Base-by-base conservation (phyloP, 2,888 invertebrate genomes). In the Amiota minor region DNA sequence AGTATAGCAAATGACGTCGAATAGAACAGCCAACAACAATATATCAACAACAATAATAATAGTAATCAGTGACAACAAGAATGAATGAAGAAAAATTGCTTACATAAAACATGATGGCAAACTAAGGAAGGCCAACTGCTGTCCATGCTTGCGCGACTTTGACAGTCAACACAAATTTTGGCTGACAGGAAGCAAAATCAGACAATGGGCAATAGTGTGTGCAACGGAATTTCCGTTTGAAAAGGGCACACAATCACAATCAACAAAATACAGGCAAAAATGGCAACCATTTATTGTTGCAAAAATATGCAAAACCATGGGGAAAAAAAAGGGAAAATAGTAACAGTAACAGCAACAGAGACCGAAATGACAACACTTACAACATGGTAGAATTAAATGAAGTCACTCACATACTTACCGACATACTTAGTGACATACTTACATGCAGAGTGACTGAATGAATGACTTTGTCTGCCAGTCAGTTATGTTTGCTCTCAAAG, bases 1-100 rank as follows among this genome's bases (percentile, higher is more conserved):
- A 80, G 76, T 56, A 23, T 78, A 77, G 59, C 75, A 72, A 69
- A 72, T 69, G 70, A 70, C 46, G 56, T 45, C 53, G 45, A 73
- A 23, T 23, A 23, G 75, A 49, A n/a, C 55, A 67, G 23, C 59
- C 46, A 53, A 68, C 59, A n/a, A 56, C 67, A 35, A 56, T 55
- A 18, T 23, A 69, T 16, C 18, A 69, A 53, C 53, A 74, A 65
- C 68, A 70, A 53, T 50, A 67, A 47, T 56, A 46, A 49, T 23
- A 71, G 11, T 18, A 53, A 47, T 53, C 10, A 75, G 64, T n/a
- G 65, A 50, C 71, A 72, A 67, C 16, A 59, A 68, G 14, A 73
- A 76, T 59, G 73, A 65, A 70, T 68, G 56, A 12, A 49, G 35
- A 53, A 69, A 35, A 35, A 35, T 35, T 35, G 35, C 35, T 35